phyloP scores from a whole-genome alignment of 2,888 invertebrate species.

The Ophion ventricosus region DNA sequence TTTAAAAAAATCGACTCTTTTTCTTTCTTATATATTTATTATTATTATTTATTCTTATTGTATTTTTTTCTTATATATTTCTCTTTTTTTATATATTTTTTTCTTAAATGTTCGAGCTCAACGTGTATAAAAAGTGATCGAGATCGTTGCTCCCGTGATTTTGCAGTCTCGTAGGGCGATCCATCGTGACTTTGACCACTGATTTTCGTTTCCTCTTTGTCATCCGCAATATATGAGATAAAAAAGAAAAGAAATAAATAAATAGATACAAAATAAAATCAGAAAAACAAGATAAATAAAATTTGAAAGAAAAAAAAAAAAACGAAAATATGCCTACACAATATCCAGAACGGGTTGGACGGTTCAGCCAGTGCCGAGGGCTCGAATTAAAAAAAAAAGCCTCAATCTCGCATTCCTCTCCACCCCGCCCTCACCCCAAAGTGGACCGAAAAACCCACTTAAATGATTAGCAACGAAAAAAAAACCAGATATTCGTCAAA shows the following conservation, averaged over 20 bases:
- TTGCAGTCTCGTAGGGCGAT: not conserved
- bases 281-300: not conserved
- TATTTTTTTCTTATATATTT: too few species aligned
- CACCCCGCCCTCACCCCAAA: not conserved
- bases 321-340: conserved; percentile 74
- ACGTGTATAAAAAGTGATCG: not conserved
- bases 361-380: conserved; percentile 80
- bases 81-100: too few species aligned
- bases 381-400: conserved; percentile 49
- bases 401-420: conserved; percentile 51
- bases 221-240: too few species aligned
- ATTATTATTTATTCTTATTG: too few species aligned
- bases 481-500: not conserved
- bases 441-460: conserved; percentile 8
- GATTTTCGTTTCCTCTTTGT: conserved; percentile 36
- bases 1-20: too few species aligned
- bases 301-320: conserved; percentile 59
- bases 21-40: too few species aligned
- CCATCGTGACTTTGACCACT: conserved; percentile 12
- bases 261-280: too few species aligned
- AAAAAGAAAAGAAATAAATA: too few species aligned
- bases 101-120: too few species aligned
- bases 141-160: not conserved
- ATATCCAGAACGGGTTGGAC: conserved; percentile 84
- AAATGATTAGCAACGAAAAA: not conserved